Conservation (phyloP, 2,797 vertebrate genomes). For the Helostoma temminkii region DNA sequence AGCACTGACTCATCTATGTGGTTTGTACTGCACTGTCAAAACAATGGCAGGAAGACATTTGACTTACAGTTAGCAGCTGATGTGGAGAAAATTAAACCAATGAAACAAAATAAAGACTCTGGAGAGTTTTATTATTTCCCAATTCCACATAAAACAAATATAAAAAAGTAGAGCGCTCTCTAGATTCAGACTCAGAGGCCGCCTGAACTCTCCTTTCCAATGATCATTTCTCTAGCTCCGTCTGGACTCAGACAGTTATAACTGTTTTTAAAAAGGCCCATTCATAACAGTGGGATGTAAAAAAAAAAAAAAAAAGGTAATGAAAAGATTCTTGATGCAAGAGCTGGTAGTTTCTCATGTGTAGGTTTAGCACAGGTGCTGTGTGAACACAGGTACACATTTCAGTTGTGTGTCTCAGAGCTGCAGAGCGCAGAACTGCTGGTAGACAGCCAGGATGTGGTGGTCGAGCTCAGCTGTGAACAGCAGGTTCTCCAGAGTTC, state of each 20-base stretch:
- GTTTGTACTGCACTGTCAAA: too few relatives aligned
- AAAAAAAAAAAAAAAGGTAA: slow-evolving; percentile 38
- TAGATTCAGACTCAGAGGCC: slow-evolving; percentile 48
- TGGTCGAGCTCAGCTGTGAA: slow-evolving; percentile 98
- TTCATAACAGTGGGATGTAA: slow-evolving; percentile 53
- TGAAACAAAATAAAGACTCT: slow-evolving; percentile 61
- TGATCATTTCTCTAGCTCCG: slow-evolving; percentile 6
- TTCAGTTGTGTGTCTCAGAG: slow-evolving; percentile 79
- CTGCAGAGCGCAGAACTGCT: slow-evolving; percentile 98
- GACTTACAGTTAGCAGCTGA: not conserved
- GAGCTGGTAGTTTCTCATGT: slow-evolving; percentile 69
- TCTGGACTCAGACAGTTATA: slow-evolving; percentile 30
- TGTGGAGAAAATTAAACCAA: slow-evolving; percentile 14
- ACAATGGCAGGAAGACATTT: not conserved
- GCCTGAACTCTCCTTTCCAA: slow-evolving; percentile 34
- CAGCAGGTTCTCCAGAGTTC: slow-evolving; percentile 97
- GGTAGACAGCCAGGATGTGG: slow-evolving; percentile 97
- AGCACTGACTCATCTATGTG: too few relatives aligned
- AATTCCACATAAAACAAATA: slow-evolving; percentile 83
- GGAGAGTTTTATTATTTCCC: slow-evolving; percentile 73
- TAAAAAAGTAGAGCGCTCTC: slow-evolving; percentile 79
- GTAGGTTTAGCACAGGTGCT: slow-evolving; percentile 35
- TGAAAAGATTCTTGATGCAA: slow-evolving; percentile 77
- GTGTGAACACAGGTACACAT: slow-evolving; percentile 38
- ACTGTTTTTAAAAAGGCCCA: slow-evolving; percentile 71